phyloP scores from a whole-genome alignment of 2,113 vertebrate genomes.

The Nothoprocta pentlandii region DNA sequence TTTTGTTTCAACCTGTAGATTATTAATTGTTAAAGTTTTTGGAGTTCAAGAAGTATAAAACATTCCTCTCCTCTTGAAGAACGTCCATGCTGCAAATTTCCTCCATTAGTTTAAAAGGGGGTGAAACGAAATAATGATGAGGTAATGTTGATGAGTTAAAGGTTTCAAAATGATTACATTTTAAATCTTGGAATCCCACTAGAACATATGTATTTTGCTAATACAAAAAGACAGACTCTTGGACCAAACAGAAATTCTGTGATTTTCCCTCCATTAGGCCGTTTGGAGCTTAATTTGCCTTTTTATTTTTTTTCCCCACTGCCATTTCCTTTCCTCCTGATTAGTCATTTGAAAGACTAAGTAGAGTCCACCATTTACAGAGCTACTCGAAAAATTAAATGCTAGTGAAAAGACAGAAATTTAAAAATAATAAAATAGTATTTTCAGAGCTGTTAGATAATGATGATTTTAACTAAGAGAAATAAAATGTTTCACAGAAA shows the following conservation, averaged over 20 bases:
- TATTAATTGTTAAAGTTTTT: background rate
- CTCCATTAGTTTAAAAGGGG: background rate
- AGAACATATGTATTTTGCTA: background rate
- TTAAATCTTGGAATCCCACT: background rate
- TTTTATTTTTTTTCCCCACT: background rate
- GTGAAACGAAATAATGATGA: background rate
- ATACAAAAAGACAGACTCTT: background rate
- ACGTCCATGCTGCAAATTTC: background rate
- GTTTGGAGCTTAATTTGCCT: background rate
- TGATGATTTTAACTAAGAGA: background rate
- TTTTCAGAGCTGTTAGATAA: background rate
- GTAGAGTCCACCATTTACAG: background rate
- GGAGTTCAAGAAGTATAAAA: background rate
- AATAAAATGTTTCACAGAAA: background rate
- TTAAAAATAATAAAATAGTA: background rate
- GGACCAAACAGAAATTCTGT: background rate
- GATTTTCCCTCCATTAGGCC: background rate
- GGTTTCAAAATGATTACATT: background rate
- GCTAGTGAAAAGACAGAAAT: background rate
- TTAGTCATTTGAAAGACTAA: background rate
- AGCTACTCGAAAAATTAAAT: background rate
- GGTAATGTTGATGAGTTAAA: background rate
- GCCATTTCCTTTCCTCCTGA: background rate
- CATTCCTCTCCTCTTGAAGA: background rate
- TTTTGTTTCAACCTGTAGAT: background rate